Evolutionary conservation across 2,797 vertebrate species (phyloP).

Genomic region (Scomberomorus guttatus): DNA sequence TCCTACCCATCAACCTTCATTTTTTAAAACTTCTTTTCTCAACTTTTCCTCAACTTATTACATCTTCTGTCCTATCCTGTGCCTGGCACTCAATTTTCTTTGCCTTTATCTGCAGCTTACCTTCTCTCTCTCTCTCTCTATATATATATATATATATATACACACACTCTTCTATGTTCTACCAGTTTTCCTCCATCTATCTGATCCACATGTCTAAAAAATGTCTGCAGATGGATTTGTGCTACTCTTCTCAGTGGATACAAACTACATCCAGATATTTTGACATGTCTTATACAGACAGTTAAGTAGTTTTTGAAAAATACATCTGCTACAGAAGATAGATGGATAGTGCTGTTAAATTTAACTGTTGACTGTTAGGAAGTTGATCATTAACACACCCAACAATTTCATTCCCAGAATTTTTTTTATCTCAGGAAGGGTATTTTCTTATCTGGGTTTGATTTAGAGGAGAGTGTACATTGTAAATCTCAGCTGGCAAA

Average conservation of each 20-base stretch:
- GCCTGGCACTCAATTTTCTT: not conserved
- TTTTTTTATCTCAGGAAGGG: conserved; percentile 38
- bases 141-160: not conserved
- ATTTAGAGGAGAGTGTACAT: conserved; percentile 16
- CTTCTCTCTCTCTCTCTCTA: not conserved
- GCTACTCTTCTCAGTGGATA: not conserved
- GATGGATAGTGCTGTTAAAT: conserved; percentile 20
- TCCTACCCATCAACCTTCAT: not conserved
- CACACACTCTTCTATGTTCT: not conserved
- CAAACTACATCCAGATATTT: not conserved
- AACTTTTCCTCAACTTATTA: not conserved
- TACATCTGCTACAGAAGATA: not conserved
- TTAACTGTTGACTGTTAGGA: conserved; percentile 3
- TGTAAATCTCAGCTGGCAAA: conserved; percentile 23
- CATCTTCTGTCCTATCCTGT: not conserved
- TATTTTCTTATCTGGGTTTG: conserved; percentile 41
- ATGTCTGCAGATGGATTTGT: not conserved
- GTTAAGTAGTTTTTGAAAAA: not conserved
- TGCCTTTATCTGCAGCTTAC: conserved; percentile 7
- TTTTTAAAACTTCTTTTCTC: not conserved
- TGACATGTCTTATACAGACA: conserved; percentile 7
- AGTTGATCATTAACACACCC: conserved; percentile 11
- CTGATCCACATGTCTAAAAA: not conserved
- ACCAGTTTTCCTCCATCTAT: not conserved
- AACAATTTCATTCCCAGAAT: conserved; percentile 12